Evolutionary conservation across 2,797 vertebrate genomes (phyloP), one percentile per base, ranked within the genome.

Genomic region (Chromis chromis): DNA sequence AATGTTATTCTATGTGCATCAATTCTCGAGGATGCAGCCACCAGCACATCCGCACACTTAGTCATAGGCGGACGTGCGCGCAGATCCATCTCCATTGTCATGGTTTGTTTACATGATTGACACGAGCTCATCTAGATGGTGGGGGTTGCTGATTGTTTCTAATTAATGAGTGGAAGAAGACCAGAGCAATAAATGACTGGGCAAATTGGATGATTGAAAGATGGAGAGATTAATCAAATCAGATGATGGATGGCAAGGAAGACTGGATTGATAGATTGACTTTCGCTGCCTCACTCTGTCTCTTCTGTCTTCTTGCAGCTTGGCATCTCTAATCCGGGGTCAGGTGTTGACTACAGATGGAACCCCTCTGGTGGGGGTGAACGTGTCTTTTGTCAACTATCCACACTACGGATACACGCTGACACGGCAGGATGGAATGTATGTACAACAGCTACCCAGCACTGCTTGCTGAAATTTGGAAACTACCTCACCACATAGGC

Each of bases 371-470:
- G 97, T 99, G 79, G 98, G 98, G 83, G 98, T 99, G 85, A 99
- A 99, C 10, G 98, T 99, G 91, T 99, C 98, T 27, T 99, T 99
- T 95, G 96, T 99, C 92, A 99, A 99, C 93, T 96, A 98, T 90
- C 97, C 98, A 65, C 96, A 96, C 85, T 99, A 99, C 0, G 98
- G 98, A 86, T 99, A 98, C 84, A 99, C 98, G 83, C 96, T 99
- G 91, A 99, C 98, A 74, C 97, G 98, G 46, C 98, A 99, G 91
- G 98, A 99, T 79, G 98, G 98, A 94, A 99, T 97, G 98, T 99
- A 94, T 96, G 98, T 97, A 90, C 72, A 89, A 79, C 83, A 82
- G 70, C 63, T 64, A 52, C 79, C 63, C 70, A 77, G 81, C 82
- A 85, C 56, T 79, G 50, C 64, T 81, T 77, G 77, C 79, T 85